A percentile compares a stretch with the other conserved stretches of the same genome.
Evolutionary conservation across 1,140 invertebrate species (phyloP).

Genomic region (Sycophaga agraensis): DNA sequence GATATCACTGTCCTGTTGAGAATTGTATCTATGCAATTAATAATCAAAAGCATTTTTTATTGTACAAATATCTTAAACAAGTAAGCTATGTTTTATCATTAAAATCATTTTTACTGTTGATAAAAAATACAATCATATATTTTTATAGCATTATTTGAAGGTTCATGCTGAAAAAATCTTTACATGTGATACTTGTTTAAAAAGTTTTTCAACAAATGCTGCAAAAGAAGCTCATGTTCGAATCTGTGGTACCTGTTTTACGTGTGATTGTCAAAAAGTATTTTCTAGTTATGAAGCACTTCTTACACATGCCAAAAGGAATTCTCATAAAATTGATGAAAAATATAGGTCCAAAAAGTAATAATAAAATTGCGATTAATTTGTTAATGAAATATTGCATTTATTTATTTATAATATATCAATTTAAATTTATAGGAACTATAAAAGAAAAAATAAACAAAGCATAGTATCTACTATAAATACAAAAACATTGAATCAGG

Average conservation of each 20-base stretch:
- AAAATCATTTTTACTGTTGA: neutral
- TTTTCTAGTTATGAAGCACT: constrained; percentile 62
- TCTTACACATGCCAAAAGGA: constrained; percentile 61
- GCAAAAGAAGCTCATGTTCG: constrained; percentile 55
- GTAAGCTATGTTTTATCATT: constrained; percentile 34
- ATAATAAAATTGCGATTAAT: constrained; percentile 6
- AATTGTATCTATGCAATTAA: constrained; percentile 50
- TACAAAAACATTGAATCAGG: neutral
- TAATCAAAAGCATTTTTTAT: constrained; percentile 47
- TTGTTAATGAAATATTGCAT: neutral
- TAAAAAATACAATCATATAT: neutral
- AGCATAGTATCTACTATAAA: neutral
- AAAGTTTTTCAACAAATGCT: constrained; percentile 60
- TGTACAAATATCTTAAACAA: constrained; percentile 57
- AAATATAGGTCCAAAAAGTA: constrained; percentile 50
- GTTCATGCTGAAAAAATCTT: constrained; percentile 62
- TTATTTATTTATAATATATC: neutral
- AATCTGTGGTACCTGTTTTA: constrained; percentile 59
- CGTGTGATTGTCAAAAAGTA: constrained; percentile 57
- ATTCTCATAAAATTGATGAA: constrained; percentile 53
- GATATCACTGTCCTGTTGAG: constrained; percentile 52
- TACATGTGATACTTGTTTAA: constrained; percentile 58
- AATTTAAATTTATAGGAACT: neutral
- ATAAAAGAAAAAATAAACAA: neutral
- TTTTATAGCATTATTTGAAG: constrained; percentile 64